Conservation (phyloP, 2,797 vertebrate genomes). For the Poliocrania exsul region DNA sequence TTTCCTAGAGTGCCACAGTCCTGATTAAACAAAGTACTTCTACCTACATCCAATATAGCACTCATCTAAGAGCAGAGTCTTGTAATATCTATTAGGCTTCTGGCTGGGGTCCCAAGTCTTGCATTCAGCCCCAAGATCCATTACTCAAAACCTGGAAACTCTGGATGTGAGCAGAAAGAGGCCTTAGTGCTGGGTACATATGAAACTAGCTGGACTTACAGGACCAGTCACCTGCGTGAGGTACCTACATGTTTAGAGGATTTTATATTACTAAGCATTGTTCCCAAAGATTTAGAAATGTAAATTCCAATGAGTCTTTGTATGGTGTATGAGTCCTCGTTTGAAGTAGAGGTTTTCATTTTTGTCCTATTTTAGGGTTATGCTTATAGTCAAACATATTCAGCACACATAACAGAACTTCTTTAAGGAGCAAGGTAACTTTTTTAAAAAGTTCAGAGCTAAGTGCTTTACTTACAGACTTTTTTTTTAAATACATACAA, state of each 20-base stretch:
- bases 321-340: neutral
- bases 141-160: neutral
- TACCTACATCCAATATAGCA: neutral
- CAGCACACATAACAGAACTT: neutral
- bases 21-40: conserved; percentile 43
- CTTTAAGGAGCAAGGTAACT: neutral
- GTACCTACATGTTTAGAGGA: neutral
- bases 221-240: neutral
- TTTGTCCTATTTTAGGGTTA: neutral
- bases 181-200: neutral
- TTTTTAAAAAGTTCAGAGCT: neutral
- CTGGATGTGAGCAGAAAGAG: neutral
- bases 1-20: conserved; percentile 39
- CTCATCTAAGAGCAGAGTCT: neutral
- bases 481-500: neutral
- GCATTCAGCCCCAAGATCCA: neutral
- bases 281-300: neutral
- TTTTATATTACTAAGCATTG: neutral
- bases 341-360: neutral
- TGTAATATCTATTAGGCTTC: conserved; percentile 1
- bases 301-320: neutral
- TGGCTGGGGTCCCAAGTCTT: conserved; percentile 2
- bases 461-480: neutral
- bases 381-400: neutral
- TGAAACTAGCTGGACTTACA: neutral